These are phyloP conservation scores for Phaonia tiefii DNA, from an alignment of 2,888 invertebrate species.

Conservation along the genomic window DNA sequence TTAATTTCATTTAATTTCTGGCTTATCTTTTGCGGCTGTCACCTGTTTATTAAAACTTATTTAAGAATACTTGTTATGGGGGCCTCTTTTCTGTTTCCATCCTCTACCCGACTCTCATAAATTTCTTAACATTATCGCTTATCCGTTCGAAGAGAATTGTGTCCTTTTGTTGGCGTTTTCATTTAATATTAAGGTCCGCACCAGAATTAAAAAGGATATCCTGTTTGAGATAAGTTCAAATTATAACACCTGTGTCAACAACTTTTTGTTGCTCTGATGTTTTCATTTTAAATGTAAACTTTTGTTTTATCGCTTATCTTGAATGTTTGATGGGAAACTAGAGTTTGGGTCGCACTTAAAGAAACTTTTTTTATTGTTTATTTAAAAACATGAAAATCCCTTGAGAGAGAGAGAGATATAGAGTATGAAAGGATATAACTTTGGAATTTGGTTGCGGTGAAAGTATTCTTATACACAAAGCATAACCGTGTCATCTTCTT, in stretches of 20 bases:
- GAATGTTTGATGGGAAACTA: slow-evolving; percentile 35
- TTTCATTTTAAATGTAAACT: slow-evolving; percentile 20
- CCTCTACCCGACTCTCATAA: background rate
- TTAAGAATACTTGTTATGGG: too few relatives aligned
- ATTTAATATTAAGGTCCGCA: slow-evolving; percentile 40
- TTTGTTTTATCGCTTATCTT: slow-evolving; percentile 38
- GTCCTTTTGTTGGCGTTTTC: slow-evolving; percentile 2
- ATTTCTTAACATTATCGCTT: background rate
- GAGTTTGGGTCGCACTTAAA: background rate
- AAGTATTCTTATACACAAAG: too few relatives aligned
- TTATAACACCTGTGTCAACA: slow-evolving; percentile 59
- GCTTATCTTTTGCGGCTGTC: slow-evolving; percentile 3
- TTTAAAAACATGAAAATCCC: background rate
- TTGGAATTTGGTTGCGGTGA: too few relatives aligned
- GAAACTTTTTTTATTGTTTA: background rate
- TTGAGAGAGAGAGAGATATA: too few relatives aligned
- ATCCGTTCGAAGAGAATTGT: background rate
- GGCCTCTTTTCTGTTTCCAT: background rate
- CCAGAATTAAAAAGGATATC: slow-evolving; percentile 57
- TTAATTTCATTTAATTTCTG: slow-evolving; percentile 21
- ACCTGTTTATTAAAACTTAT: slow-evolving; percentile 21
- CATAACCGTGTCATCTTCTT: too few relatives aligned
- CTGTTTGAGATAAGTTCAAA: slow-evolving; percentile 57
- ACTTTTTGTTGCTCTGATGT: slow-evolving; percentile 27
- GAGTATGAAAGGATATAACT: too few relatives aligned